These are phyloP conservation scores for Babylonia areolata DNA, from an alignment of 1,140 invertebrate genomes.

Conservation along the genomic window DNA sequence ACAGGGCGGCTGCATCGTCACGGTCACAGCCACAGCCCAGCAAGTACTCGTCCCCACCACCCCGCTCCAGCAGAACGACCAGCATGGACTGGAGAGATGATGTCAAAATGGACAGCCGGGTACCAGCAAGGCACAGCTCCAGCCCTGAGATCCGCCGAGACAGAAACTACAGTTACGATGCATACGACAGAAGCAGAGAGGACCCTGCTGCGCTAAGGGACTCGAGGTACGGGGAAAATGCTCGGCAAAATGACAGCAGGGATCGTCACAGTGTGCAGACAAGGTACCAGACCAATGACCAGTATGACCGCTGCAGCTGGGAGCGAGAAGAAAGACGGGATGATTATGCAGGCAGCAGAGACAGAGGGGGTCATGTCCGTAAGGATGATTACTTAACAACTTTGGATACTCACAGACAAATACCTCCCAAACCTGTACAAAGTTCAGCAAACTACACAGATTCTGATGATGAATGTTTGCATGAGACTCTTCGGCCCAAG, in stretches of 20 bases:
- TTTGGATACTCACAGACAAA: neutral
- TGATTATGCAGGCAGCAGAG: neutral
- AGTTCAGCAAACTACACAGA: conserved; percentile 22
- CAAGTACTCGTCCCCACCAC: conserved; percentile 2
- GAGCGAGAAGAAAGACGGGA: neutral
- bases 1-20: neutral
- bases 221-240: neutral
- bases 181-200: neutral
- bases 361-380: neutral
- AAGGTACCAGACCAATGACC: neutral
- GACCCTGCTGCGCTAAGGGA: neutral
- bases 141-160: neutral
- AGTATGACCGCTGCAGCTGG: neutral
- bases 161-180: neutral
- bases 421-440: neutral
- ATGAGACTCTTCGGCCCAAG: conserved; percentile 8
- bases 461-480: conserved; percentile 33
- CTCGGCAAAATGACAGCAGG: neutral
- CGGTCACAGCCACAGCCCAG: neutral
- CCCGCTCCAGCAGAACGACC: conserved; percentile 6
- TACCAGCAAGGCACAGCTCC: neutral
- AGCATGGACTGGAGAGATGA: conserved; percentile 7
- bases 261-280: neutral
- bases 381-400: neutral
- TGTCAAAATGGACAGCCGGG: neutral